Base-by-base conservation (phyloP, 2,888 invertebrate genomes). In the Periphyllus acericola region DNA sequence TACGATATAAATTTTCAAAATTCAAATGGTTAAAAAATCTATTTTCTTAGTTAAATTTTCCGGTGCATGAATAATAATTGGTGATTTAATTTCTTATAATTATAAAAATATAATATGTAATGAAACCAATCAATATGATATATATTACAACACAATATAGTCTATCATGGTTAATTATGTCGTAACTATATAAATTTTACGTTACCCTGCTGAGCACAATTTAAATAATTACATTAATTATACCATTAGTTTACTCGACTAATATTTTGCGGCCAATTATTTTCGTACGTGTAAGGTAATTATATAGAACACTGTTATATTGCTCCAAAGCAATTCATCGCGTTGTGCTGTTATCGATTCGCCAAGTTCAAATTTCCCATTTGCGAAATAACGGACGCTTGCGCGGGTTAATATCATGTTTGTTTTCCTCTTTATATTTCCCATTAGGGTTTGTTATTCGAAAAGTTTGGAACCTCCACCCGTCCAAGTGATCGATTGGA, bases 401-500 rank as follows among this genome's bases (percentile, higher is more conserved):
- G 29, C 5, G 32, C 25, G 40, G 40, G 21, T 74, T n/a, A 74
- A 74, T 74, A 74, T 74, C 21, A 21, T 34, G 72, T 32, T 34
- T 21, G 36, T 83, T 25, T 14, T 29, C 40, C 40, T 66, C 29
- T 21, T n/a, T 76, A 66, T 40, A 40, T 66, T 84, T 76, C 40
- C 40, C 55, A 55, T 74, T 82, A 87, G 32, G n/a, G 40, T 81
- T 75, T 55, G n/a, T 87, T 82, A 81, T 82, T 74, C 36, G 55
- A 81, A 87, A 87, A 81, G 60, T 87, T 87, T 82, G 60, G 8
- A 72, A 82, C 66, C 66, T 60, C n/a, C 46, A 32, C 21, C 60
- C 68, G 52, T 46, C 78, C 3, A n/a, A 68, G 32, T 68, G 66
- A 85, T 68, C 68, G 68, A 85, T 78, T 78, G n/a, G n/a, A n/a